Evolutionary conservation across 2,797 vertebrate genomes (phyloP).

Genomic region (Silurus lanzhouensis): DNA sequence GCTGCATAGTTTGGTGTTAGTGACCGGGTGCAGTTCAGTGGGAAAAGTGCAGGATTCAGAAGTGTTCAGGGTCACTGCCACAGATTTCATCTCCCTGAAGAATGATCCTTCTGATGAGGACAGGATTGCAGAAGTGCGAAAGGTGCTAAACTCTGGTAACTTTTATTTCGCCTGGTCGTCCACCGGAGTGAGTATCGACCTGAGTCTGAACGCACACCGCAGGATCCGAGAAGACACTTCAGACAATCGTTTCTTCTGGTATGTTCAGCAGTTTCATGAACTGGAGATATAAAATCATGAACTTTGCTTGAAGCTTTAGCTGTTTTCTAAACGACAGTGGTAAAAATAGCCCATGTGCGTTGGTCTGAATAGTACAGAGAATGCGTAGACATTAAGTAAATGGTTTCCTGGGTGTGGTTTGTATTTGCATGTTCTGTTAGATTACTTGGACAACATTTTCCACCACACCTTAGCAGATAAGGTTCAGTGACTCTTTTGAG

Average conservation of each 20-base stretch:
- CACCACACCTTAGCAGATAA: constrained; percentile 7
- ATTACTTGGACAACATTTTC: neutral
- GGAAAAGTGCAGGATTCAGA: constrained; percentile 98
- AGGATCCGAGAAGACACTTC: constrained; percentile 89
- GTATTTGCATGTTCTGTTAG: constrained; percentile 7
- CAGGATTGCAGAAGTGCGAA: constrained; percentile 90
- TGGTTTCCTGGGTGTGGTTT: neutral
- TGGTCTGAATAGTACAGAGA: neutral
- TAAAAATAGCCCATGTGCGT: neutral
- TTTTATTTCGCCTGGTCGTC: constrained; percentile 98
- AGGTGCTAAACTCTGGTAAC: constrained; percentile 93
- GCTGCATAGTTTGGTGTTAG: constrained; percentile 93
- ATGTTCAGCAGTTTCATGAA: constrained; percentile 57
- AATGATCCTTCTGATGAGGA: constrained; percentile 90
- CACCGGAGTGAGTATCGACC: constrained; percentile 86
- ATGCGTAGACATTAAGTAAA: neutral
- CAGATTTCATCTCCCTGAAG: constrained; percentile 90
- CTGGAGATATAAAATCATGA: neutral
- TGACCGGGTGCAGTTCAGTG: constrained; percentile 96
- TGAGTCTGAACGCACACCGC: constrained; percentile 93
- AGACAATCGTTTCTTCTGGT: constrained; percentile 98
- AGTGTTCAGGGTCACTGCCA: constrained; percentile 96
- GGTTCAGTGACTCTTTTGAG: neutral
- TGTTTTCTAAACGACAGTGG: no score
- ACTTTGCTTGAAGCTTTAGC: neutral